Conservation (phyloP, 2,113 vertebrate genomes). For the Aramus guarauna region DNA sequence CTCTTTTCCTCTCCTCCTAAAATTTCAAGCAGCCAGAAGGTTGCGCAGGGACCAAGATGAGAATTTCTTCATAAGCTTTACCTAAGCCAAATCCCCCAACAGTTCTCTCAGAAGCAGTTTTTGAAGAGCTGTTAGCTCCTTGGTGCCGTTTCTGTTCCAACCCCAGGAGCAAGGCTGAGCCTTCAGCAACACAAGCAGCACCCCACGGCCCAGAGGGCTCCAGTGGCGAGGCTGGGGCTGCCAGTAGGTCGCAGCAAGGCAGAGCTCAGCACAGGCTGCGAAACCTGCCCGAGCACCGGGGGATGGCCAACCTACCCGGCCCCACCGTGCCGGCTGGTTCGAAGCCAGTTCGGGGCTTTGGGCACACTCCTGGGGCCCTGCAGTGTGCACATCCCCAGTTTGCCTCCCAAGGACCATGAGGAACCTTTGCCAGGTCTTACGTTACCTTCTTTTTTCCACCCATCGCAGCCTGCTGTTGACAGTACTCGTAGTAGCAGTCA, state of each 20-base stretch:
- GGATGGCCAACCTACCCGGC: no score
- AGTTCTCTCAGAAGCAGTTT: neutral
- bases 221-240: rapidly evolving
- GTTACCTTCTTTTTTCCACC: neutral
- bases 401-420: rapidly evolving
- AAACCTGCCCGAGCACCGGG: neutral
- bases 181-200: neutral
- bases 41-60: neutral
- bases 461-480: neutral
- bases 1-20: neutral
- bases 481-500: neutral
- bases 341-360: rapidly evolving
- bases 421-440: neutral
- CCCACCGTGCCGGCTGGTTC: rapidly evolving
- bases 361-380: neutral
- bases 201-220: neutral
- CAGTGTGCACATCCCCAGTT: rapidly evolving
- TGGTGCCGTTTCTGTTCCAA: neutral
- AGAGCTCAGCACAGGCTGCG: neutral
- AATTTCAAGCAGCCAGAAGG: neutral
- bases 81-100: neutral
- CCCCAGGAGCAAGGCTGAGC: neutral
- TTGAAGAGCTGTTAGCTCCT: neutral
- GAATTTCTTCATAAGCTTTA: neutral
- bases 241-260: neutral